Percentiles rank a stretch among this genome's conserved stretches.
These are phyloP conservation scores for Salvator merianae DNA, from an alignment of 2,113 vertebrate species.

Conservation along the genomic window DNA sequence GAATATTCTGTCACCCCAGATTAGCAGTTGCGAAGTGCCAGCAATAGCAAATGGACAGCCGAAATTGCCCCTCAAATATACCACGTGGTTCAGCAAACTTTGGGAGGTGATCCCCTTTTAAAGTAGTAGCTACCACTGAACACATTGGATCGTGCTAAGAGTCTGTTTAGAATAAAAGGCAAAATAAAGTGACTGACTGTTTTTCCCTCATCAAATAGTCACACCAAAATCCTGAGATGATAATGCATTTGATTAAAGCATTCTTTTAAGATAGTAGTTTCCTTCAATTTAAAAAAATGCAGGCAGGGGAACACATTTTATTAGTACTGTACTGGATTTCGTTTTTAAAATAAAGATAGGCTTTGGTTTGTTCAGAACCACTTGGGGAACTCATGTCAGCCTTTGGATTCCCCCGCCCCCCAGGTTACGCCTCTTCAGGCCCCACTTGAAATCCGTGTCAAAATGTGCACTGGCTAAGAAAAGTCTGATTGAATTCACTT, in stretches of 20 bases:
- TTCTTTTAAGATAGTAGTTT: neutral
- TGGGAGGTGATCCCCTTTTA: neutral
- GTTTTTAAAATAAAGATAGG: neutral
- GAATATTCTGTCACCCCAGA: neutral
- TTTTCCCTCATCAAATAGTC: neutral
- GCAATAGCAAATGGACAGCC: neutral
- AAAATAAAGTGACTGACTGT: neutral
- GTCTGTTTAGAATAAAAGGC: neutral
- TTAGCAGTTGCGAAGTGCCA: neutral
- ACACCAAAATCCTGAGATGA: neutral
- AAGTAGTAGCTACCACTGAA: no score
- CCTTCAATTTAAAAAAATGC: neutral
- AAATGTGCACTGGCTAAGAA: neutral
- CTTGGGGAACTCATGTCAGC: neutral
- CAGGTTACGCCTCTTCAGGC: neutral
- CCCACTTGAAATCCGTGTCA: neutral
- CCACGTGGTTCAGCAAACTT: neutral
- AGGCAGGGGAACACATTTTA: neutral
- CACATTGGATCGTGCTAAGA: neutral
- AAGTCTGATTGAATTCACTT: neutral
- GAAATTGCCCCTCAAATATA: neutral
- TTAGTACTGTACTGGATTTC: neutral
- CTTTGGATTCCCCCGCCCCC: neutral
- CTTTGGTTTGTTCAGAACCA: neutral
- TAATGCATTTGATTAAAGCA: neutral